phyloP scores from a whole-genome alignment of 2,888 invertebrate genomes.

The Iphiclides podalirius region DNA sequence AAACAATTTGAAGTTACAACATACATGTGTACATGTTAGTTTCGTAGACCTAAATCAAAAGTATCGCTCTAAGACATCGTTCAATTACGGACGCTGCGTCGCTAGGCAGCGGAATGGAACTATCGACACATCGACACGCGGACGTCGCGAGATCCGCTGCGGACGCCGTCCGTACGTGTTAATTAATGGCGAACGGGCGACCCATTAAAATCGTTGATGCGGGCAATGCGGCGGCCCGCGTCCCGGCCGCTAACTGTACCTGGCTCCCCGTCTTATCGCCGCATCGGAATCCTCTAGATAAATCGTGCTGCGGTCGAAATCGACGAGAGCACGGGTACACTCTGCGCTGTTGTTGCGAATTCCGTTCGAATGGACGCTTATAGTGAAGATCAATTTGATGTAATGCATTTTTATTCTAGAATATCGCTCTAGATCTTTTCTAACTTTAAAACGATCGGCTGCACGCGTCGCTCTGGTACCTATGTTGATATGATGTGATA shows the following conservation, averaged over 20 bases:
- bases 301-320: conserved; percentile 13
- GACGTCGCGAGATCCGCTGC: conserved; percentile 61
- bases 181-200: conserved; percentile 54
- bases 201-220: conserved; percentile 41
- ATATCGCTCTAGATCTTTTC: too few relatives aligned
- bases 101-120: conserved; percentile 36
- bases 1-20: too few relatives aligned
- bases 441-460: too few relatives aligned
- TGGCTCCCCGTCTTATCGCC: conserved; percentile 9
- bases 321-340: not conserved
- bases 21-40: too few relatives aligned
- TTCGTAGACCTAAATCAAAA: too few relatives aligned
- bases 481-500: too few relatives aligned
- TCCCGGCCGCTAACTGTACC: conserved; percentile 31
- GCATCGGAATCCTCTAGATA: conserved; percentile 17
- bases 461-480: too few relatives aligned
- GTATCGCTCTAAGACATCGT: conserved; percentile 47
- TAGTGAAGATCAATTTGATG: too few relatives aligned
- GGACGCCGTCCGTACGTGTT: conserved; percentile 60
- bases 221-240: conserved; percentile 31
- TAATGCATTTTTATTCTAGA: too few relatives aligned
- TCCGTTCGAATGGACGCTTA: not conserved
- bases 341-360: not conserved
- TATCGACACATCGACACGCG: conserved; percentile 56
- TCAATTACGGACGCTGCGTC: conserved; percentile 43